Percentiles rank a stretch among this genome's conserved stretches.
phyloP scores from a whole-genome alignment of 2,888 invertebrate species.

The Eulithis prunata region DNA sequence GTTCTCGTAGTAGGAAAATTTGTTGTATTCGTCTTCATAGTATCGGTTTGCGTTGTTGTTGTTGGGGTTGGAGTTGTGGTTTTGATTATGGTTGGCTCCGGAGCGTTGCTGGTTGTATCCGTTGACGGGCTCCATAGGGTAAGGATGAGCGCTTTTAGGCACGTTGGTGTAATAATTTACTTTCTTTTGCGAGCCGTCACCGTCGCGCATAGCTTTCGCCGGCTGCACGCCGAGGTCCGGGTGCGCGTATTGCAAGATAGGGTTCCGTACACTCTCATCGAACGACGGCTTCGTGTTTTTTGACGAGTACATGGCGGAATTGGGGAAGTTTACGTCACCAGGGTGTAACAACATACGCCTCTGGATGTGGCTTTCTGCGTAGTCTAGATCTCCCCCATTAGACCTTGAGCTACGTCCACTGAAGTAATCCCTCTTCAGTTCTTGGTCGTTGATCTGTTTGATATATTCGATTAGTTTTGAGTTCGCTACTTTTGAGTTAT shows the following conservation, averaged over 20 bases:
- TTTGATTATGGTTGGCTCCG: slow-evolving; percentile 57
- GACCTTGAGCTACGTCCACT: slow-evolving; percentile 80
- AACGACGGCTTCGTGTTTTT: slow-evolving; percentile 85
- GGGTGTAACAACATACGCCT: slow-evolving; percentile 89
- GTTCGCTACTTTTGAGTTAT: slow-evolving; percentile 84
- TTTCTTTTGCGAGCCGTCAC: slow-evolving; percentile 68
- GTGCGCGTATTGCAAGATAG: slow-evolving; percentile 91
- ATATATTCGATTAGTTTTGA: slow-evolving; percentile 87
- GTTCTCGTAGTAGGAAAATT: slow-evolving; percentile 83
- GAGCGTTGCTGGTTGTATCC: slow-evolving; percentile 74
- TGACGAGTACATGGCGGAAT: slow-evolving; percentile 86
- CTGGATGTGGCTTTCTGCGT: slow-evolving; percentile 85
- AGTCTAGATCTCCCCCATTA: slow-evolving; percentile 74
- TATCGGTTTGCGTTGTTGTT: slow-evolving; percentile 74
- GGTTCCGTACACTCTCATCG: slow-evolving; percentile 89
- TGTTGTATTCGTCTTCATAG: slow-evolving; percentile 80
- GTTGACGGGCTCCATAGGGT: slow-evolving; percentile 81
- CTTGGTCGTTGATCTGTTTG: slow-evolving; percentile 87
- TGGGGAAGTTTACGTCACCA: slow-evolving; percentile 86
- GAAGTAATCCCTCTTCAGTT: slow-evolving; percentile 85
- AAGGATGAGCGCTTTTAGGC: slow-evolving; percentile 83
- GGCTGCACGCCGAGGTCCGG: slow-evolving; percentile 92
- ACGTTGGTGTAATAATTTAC: slow-evolving; percentile 80
- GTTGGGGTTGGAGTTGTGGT: slow-evolving; percentile 1
- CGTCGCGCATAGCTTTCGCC: slow-evolving; percentile 84